These are phyloP conservation scores for Zaprionus capensis DNA, from an alignment of 1,140 invertebrate genomes.

Conservation along the genomic window DNA sequence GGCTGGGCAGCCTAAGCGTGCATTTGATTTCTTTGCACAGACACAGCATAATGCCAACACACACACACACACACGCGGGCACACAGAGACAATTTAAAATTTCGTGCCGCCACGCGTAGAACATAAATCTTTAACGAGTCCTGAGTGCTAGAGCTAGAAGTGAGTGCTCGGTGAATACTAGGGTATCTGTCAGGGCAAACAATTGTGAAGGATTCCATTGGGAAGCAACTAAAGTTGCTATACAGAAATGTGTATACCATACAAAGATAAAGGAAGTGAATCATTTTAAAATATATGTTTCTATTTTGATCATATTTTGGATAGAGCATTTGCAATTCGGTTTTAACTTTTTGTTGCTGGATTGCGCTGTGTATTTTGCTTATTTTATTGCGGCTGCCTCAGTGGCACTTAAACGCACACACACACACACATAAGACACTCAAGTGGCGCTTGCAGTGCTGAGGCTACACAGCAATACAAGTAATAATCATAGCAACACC, in stretches of 20 bases:
- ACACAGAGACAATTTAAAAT: constrained; percentile 58
- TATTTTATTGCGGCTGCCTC: constrained; percentile 59
- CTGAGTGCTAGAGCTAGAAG: constrained; percentile 25
- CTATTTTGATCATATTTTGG: background rate
- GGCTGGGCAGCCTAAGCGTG: constrained; percentile 36
- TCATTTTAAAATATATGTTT: background rate
- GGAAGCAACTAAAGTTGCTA: no score
- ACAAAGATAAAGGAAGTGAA: no score
- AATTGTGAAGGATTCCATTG: background rate
- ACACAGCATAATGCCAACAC: constrained; percentile 18
- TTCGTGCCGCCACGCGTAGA: constrained; percentile 38
- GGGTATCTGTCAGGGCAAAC: background rate
- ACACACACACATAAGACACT: constrained; percentile 24
- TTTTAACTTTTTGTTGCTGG: constrained; percentile 14
- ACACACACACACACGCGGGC: constrained; percentile 1
- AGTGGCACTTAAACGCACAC: constrained; percentile 42
- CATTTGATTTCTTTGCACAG: constrained; percentile 57
- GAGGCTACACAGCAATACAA: constrained; percentile 33
- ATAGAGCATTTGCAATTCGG: constrained; percentile 9
- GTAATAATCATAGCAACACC: constrained; percentile 48
- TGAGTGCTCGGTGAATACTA: background rate
- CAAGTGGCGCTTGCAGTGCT: constrained; percentile 53
- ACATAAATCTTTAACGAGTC: constrained; percentile 74
- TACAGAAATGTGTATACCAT: no score
- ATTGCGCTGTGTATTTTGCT: constrained; percentile 38